Evolutionary conservation across 1,140 invertebrate genomes (phyloP).

Genomic region (Coenobita brevimanus): DNA sequence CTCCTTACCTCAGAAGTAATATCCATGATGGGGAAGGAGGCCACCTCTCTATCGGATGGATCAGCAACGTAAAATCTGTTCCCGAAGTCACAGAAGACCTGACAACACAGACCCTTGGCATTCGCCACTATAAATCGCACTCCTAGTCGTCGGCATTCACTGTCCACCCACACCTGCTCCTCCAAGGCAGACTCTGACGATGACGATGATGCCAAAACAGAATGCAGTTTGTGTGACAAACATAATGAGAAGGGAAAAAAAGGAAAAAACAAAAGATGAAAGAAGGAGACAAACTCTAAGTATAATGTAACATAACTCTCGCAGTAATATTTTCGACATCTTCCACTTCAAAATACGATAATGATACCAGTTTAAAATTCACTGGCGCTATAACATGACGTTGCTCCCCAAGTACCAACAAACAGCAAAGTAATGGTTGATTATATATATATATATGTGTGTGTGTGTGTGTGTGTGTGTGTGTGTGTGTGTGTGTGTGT

Average conservation of each 20-base stretch:
- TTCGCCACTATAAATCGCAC: slow-evolving; percentile 93
- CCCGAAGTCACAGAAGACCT: slow-evolving; percentile 97
- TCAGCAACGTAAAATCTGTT: slow-evolving; percentile 90
- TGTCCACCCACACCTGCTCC: slow-evolving; percentile 86
- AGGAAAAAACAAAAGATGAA: background rate
- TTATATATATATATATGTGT: no score
- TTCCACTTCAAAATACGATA: no score
- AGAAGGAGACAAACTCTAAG: no score
- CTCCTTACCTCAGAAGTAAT: slow-evolving; percentile 77
- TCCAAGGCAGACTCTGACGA: slow-evolving; percentile 73
- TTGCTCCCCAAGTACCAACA: no score
- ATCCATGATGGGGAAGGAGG: slow-evolving; percentile 89
- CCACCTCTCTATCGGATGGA: slow-evolving; percentile 89
- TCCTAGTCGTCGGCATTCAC: slow-evolving; percentile 85
- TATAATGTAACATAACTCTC: no score
- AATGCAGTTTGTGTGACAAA: background rate
- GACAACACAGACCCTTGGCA: slow-evolving; percentile 93
- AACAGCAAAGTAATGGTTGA: no score
- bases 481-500: no score
- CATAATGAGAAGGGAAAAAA: background rate
- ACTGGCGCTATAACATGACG: no score
- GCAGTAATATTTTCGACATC: no score
- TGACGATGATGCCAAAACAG: background rate
- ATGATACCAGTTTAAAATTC: no score
- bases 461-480: no score